Evolutionary conservation across 2,888 invertebrate species (phyloP).

Genomic region (Allolobophora icterica): DNA sequence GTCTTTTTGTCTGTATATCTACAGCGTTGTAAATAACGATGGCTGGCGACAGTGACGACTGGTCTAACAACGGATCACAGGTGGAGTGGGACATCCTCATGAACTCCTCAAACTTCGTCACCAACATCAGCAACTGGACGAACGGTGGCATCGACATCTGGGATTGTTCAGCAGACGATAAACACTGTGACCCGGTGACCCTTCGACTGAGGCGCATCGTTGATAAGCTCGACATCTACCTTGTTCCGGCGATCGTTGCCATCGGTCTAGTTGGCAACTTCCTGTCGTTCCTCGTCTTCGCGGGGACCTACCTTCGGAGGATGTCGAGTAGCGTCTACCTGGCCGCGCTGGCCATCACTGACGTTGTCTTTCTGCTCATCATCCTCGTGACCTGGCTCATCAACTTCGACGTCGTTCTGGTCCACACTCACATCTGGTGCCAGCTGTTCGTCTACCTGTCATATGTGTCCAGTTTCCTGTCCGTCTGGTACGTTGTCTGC

Average conservation of each 20-base stretch:
- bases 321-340: constrained; percentile 30
- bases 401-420: constrained; percentile 30
- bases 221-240: constrained; percentile 67
- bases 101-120: neutral
- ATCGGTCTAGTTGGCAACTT: constrained; percentile 81
- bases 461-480: constrained; percentile 46
- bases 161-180: neutral
- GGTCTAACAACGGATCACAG: neutral
- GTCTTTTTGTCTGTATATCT: neutral
- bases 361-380: constrained; percentile 32
- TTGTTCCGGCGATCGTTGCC: constrained; percentile 75
- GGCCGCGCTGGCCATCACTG: constrained; percentile 20
- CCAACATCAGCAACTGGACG: neutral
- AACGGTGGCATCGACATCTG: neutral
- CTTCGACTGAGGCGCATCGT: constrained; percentile 24
- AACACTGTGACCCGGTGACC: neutral
- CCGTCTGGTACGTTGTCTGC: constrained; percentile 48
- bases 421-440: constrained; percentile 42
- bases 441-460: constrained; percentile 45
- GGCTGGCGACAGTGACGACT: neutral
- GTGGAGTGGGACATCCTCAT: neutral
- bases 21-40: neutral
- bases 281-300: constrained; percentile 69
- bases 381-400: constrained; percentile 7
- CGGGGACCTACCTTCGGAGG: constrained; percentile 3